A percentile compares a stretch with the other conserved stretches of the same genome.
These are phyloP conservation scores for Rhinolophus sinicus DNA, from an alignment of 2,113 vertebrate genomes.

Conservation along the genomic window DNA sequence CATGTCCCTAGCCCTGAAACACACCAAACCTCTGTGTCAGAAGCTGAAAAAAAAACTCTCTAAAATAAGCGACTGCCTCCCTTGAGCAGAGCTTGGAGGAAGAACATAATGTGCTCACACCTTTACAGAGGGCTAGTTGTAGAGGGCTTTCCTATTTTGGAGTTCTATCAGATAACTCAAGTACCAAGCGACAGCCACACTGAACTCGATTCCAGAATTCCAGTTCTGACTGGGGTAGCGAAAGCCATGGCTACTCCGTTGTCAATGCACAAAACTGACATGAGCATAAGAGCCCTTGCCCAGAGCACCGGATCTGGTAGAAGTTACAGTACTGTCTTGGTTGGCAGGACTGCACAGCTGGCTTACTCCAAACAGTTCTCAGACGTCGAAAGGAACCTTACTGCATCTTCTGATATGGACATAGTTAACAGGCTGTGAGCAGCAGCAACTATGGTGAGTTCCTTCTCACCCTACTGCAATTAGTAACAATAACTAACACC, in stretches of 20 bases:
- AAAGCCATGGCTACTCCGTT: neutral
- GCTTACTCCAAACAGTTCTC: conserved; percentile 21
- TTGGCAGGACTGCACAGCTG: neutral
- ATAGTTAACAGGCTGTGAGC: neutral
- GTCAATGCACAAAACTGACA: neutral
- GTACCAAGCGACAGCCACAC: neutral
- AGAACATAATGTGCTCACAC: neutral
- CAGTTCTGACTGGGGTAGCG: neutral
- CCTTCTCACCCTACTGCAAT: neutral
- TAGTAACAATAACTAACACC: neutral
- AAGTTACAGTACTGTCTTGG: neutral
- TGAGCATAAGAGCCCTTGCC: neutral
- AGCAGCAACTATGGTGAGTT: neutral
- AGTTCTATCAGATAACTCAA: neutral
- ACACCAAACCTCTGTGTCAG: neutral
- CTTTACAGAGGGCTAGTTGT: neutral
- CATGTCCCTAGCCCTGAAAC: neutral
- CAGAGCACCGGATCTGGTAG: neutral
- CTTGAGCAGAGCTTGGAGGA: neutral
- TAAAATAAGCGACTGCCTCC: neutral
- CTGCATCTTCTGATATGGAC: neutral
- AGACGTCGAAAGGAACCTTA: neutral
- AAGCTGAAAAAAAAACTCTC: conserved; percentile 4
- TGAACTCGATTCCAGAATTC: neutral
- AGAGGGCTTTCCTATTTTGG: neutral